Conservation (phyloP, 1,140 invertebrate genomes). For the Muscidifurax raptorellus region DNA sequence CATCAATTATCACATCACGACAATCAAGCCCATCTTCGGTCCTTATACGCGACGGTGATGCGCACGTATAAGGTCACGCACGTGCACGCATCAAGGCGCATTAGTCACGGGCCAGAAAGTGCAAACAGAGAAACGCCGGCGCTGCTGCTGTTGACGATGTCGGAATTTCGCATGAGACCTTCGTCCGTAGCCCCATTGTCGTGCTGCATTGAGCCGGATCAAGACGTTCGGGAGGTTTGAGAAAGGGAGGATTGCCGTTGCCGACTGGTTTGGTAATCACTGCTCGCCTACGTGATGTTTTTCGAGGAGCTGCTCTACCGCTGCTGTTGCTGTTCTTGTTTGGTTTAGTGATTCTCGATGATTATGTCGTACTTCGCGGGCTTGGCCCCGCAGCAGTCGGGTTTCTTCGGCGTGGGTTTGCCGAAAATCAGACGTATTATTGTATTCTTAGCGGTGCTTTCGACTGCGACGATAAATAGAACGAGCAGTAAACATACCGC, state of each 20-base stretch:
- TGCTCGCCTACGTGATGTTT: not conserved
- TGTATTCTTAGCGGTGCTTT: not conserved
- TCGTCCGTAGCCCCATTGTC: not conserved
- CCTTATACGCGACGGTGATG: not conserved
- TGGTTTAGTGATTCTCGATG: not conserved
- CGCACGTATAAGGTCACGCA: not conserved
- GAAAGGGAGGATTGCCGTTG: not conserved
- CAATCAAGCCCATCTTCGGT: not conserved
- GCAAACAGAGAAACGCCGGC: not conserved
- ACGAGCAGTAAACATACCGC: not conserved
- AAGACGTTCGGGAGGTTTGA: not conserved
- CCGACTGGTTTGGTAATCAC: not conserved
- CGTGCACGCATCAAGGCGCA: not conserved
- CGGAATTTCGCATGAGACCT: not conserved
- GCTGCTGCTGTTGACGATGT: constrained; percentile 11
- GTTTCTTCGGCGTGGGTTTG: not conserved
- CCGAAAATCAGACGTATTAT: constrained; percentile 20
- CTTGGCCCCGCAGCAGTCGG: not conserved
- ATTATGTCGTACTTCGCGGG: not conserved
- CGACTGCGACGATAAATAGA: not conserved
- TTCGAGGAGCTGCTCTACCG: not conserved
- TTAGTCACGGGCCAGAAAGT: constrained; percentile 1
- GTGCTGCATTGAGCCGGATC: not conserved
- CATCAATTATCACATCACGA: not conserved
- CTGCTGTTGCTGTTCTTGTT: not conserved